phyloP scores from a whole-genome alignment of 2,797 vertebrate species.

The Chiroxiphia lanceolata region DNA sequence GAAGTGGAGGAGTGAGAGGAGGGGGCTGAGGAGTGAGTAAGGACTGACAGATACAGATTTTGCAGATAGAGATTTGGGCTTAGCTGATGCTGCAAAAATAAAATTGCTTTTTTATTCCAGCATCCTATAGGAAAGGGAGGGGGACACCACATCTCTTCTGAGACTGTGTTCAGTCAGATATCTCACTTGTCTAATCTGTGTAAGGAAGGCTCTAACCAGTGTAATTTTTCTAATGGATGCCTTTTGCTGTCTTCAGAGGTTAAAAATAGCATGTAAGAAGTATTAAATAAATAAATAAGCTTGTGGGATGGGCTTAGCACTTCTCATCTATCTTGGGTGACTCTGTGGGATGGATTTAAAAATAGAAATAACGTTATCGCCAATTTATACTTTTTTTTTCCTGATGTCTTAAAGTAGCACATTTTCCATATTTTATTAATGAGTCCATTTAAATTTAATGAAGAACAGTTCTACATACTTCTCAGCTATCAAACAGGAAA shows the following conservation, averaged over 20 bases:
- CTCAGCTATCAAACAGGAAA: background rate
- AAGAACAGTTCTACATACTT: background rate
- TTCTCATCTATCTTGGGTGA: constrained; percentile 63
- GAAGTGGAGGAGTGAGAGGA: background rate
- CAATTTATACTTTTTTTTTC: constrained; percentile 6
- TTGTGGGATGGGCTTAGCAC: constrained; percentile 58
- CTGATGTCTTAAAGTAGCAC: constrained; percentile 50
- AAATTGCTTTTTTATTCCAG: background rate
- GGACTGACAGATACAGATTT: background rate
- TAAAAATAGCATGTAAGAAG: constrained; percentile 45
- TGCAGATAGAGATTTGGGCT: background rate
- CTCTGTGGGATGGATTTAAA: constrained; percentile 54
- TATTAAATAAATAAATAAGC: constrained; percentile 68
- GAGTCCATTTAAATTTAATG: constrained; percentile 19
- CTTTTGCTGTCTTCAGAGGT: constrained; percentile 26
- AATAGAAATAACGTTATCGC: constrained; percentile 52
- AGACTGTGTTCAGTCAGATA: background rate
- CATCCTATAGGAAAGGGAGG: background rate
- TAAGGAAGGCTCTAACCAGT: background rate
- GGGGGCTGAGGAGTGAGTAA: background rate
- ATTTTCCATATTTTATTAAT: constrained; percentile 58
- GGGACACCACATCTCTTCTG: background rate
- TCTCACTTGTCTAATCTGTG: background rate
- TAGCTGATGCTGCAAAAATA: constrained; percentile 33
- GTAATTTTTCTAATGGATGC: constrained; percentile 27